Evolutionary conservation across 2,113 vertebrate species (phyloP).

Genomic region (Microtus montanus): DNA sequence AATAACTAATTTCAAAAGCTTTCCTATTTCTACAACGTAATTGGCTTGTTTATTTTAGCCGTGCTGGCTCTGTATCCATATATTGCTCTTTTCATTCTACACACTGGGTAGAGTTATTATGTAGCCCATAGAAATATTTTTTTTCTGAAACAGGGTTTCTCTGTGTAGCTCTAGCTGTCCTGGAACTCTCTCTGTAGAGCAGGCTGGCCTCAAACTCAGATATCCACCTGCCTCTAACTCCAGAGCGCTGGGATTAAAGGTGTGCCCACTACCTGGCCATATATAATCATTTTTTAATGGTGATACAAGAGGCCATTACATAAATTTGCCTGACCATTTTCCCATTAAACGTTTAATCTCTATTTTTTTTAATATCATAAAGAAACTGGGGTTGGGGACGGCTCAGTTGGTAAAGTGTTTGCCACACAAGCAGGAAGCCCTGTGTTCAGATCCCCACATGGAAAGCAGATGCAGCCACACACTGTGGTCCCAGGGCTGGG

Average conservation of each 20-base stretch:
- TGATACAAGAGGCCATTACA: background rate
- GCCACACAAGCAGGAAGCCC: background rate
- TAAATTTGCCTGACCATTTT: conserved; percentile 4
- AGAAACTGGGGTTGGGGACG: background rate
- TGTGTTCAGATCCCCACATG: background rate
- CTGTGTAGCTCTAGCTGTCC: background rate
- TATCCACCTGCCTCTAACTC: background rate
- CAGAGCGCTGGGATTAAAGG: background rate
- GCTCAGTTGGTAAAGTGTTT: background rate
- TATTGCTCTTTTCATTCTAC: conserved; percentile 18
- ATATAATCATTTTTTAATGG: background rate
- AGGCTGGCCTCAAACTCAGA: background rate
- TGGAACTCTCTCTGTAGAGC: background rate
- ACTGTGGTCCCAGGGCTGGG: background rate
- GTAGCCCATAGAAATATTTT: background rate
- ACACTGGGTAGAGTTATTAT: background rate
- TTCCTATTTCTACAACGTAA: background rate
- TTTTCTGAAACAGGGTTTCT: background rate
- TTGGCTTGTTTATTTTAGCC: background rate
- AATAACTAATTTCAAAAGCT: background rate
- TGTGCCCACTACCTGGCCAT: background rate
- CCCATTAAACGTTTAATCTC: background rate
- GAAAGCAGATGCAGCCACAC: too few relatives aligned
- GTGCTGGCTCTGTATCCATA: background rate
- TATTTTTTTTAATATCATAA: background rate